Conservation (phyloP, 2,888 invertebrate genomes). For the Xestia c-nigrum region DNA sequence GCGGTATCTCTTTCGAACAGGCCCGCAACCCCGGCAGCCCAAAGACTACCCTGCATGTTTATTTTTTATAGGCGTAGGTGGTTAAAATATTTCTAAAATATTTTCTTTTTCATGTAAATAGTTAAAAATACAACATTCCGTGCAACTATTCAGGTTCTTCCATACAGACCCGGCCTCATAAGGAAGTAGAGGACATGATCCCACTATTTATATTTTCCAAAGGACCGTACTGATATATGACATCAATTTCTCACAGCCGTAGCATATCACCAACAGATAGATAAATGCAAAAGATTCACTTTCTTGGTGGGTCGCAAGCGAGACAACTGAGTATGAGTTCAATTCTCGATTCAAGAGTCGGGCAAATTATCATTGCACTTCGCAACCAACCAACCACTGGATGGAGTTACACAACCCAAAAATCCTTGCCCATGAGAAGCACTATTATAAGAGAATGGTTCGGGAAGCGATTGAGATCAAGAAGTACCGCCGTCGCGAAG, state of each 20-base stretch:
- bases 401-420: too few species aligned
- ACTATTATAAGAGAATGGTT: too few species aligned
- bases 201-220: conserved; percentile 63
- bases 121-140: conserved; percentile 5
- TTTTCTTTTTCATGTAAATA: not conserved
- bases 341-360: not conserved
- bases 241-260: conserved; percentile 55
- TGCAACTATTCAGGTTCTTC: conserved; percentile 15
- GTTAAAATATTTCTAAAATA: not conserved
- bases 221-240: conserved; percentile 54
- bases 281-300: conserved; percentile 18
- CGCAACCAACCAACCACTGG: too few species aligned
- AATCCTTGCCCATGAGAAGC: too few species aligned
- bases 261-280: not conserved
- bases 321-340: not conserved
- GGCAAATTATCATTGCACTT: not conserved
- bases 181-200: conserved; percentile 55
- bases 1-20: too few species aligned
- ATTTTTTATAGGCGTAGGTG: not conserved
- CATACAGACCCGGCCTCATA: conserved; percentile 40
- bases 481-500: too few species aligned
- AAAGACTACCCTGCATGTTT: too few species aligned
- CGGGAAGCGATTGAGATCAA: too few species aligned
- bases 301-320: not conserved
- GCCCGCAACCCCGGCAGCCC: too few species aligned